Evolutionary conservation across 1,140 invertebrate species (phyloP).

Genomic region (Drosophila kepulauana): DNA sequence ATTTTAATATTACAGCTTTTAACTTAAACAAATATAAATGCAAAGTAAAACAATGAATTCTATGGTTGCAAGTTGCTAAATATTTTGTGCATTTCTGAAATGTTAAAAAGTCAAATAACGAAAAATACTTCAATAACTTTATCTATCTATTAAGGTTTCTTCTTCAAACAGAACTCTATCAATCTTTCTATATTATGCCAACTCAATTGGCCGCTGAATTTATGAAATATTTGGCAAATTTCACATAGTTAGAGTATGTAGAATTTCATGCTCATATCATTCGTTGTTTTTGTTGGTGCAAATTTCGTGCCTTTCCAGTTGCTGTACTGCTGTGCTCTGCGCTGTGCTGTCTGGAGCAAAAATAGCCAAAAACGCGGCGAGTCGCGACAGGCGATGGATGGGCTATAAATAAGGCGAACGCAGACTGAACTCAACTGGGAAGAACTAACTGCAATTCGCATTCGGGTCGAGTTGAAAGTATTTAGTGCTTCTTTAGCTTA

Average conservation of each 20-base stretch:
- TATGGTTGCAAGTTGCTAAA: too few relatives aligned
- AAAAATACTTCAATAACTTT: too few relatives aligned
- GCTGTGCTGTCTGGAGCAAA: conserved; percentile 62
- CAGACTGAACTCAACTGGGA: conserved; percentile 61
- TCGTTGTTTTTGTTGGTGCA: conserved; percentile 4
- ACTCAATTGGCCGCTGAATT: not conserved
- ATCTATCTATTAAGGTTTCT: too few relatives aligned
- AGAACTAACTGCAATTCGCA: conserved; percentile 26
- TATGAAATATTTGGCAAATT: not conserved
- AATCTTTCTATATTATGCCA: not conserved
- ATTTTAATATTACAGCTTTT: too few relatives aligned
- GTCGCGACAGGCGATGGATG: conserved; percentile 77
- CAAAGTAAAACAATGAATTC: too few relatives aligned
- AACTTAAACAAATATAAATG: too few relatives aligned
- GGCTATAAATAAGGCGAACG: conserved; percentile 74
- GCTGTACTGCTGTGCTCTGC: conserved; percentile 9
- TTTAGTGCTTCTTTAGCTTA: conserved; percentile 10
- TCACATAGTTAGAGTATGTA: conserved; percentile 41
- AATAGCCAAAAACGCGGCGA: conserved; percentile 75
- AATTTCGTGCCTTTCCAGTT: conserved; percentile 55
- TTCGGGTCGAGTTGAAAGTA: conserved; percentile 14
- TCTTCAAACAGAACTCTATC: not conserved
- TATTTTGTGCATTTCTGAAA: too few relatives aligned
- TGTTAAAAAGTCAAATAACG: too few relatives aligned
- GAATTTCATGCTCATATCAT: not conserved